Base-by-base conservation (phyloP, 2,797 vertebrate genomes). In the Buceros bicornis region DNA sequence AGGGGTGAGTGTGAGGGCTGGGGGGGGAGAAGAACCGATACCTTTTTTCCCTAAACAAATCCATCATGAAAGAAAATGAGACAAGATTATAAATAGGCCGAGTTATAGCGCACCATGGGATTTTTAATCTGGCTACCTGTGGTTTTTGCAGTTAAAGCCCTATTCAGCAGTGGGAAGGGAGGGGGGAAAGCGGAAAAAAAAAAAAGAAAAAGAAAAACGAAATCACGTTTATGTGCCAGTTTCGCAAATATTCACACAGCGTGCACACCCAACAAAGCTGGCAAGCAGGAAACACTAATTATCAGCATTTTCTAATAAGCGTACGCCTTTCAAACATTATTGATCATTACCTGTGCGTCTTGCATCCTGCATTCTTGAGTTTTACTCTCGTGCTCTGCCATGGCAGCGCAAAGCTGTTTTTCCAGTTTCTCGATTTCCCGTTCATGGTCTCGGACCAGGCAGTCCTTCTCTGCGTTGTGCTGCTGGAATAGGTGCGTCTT, bases 401-500 rank as follows among this genome's bases (percentile, higher is more conserved):
- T 98, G 98, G 98, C 97, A 98, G 98, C 97, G 97, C 98, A 97
- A 94, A 99, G 98, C 98, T 99, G 98, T 81, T 98, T 98, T 97
- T 99, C 99, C 98, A 99, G 97, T 97, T 98, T 98, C 97, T 98
- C 98, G 60, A 98, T 99, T 98, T 99, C 99, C 98, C 98, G 98
- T 98, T 98, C 98, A 97, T 98, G 99, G 97, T 99, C 98, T 98
- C 98, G 99, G 98, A 99, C 99, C 98, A 99, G 98, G 98, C 98
- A 98, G 97, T 99, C 99, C 98, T 99, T 99, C 98, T 99, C 99
- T 93, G 98, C 97, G 97, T 98, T 99, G 97, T 99, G 99, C 98
- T 99, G 99, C 98, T 99, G 99, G 98, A 99, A 99, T 98, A 99
- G 99, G 98, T 99, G 99, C 98, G 98, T 99, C 99, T 99, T 99